Conservation (phyloP, 1,140 invertebrate genomes). For the Drosophila equinoxialis region DNA sequence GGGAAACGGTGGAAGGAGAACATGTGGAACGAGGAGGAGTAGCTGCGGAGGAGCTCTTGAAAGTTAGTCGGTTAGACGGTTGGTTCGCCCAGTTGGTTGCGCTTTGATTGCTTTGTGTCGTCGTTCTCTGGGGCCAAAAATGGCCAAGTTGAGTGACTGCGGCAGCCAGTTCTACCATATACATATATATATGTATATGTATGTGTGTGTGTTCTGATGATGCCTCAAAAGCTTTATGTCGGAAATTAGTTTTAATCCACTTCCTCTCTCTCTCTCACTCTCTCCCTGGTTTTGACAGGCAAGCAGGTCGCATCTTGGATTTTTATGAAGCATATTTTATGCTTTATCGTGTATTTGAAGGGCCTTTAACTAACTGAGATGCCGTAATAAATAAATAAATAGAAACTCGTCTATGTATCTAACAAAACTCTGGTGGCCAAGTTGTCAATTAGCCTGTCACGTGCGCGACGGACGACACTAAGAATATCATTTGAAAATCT, state of each 20-base stretch:
- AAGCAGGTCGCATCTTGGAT: slow-evolving; percentile 14
- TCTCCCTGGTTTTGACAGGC: too few species aligned
- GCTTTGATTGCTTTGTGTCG: slow-evolving; percentile 77
- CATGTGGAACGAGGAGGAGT: background rate
- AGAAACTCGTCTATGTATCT: slow-evolving; percentile 26
- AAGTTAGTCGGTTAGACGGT: slow-evolving; percentile 47
- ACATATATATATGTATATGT: slow-evolving; percentile 15
- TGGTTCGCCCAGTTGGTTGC: slow-evolving; percentile 59
- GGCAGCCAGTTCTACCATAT: slow-evolving; percentile 21
- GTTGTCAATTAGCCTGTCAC: slow-evolving; percentile 59
- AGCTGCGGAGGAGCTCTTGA: slow-evolving; percentile 1
- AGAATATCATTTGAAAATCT: slow-evolving; percentile 60
- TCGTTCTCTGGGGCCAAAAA: slow-evolving; percentile 62
- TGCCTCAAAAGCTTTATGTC: slow-evolving; percentile 51
- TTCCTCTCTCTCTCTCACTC: slow-evolving; percentile 36
- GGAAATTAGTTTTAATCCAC: slow-evolving; percentile 80
- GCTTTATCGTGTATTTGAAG: slow-evolving; percentile 48
- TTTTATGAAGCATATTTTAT: slow-evolving; percentile 44
- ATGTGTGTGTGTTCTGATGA: slow-evolving; percentile 26
- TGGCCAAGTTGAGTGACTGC: slow-evolving; percentile 53
- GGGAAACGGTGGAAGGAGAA: background rate
- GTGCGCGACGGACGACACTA: slow-evolving; percentile 22
- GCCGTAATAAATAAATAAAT: slow-evolving; percentile 73
- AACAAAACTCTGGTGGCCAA: slow-evolving; percentile 23
- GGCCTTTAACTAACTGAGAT: slow-evolving; percentile 22